Conservation (phyloP, 2,888 invertebrate genomes). For the Sinelater perroti region DNA sequence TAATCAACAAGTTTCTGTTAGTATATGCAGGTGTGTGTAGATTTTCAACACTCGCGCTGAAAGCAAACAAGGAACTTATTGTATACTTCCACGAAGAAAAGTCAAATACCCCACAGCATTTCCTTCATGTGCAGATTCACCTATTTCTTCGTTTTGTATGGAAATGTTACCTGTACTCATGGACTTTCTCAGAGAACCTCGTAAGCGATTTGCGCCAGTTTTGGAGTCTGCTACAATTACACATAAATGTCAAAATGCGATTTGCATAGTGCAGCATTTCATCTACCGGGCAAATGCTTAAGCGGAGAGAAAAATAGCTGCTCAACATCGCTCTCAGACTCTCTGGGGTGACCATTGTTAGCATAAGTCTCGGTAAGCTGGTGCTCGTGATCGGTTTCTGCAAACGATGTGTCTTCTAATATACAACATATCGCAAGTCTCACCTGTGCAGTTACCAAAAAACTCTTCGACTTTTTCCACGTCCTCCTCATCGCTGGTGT, state of each 20-base stretch:
- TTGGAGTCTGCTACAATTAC: not conserved
- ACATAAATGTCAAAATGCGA: not conserved
- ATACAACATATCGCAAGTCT: not conserved
- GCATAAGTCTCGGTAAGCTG: not conserved
- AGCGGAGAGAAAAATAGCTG: conserved; percentile 8
- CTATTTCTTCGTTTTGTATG: not conserved
- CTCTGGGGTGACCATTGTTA: not conserved
- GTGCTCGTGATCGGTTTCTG: conserved; percentile 2
- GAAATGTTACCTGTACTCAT: not conserved
- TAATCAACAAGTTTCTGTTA: not conserved
- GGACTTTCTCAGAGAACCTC: not conserved
- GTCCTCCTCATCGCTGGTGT: conserved; percentile 19
- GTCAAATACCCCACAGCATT: not conserved
- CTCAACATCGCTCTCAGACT: not conserved
- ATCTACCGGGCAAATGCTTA: conserved; percentile 5
- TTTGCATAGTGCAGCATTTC: not conserved
- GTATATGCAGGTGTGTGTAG: not conserved
- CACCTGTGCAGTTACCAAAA: conserved; percentile 37
- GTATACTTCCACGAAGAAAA: not conserved
- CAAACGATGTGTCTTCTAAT: not conserved
- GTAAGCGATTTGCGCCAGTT: not conserved
- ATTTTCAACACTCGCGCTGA: not conserved
- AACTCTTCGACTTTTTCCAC: conserved; percentile 26
- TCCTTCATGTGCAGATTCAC: too few relatives aligned
- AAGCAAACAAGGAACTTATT: not conserved